Evolutionary conservation across 2,797 vertebrate genomes (phyloP), one percentile per base, ranked within the genome.

Genomic region (Hephaestus fuliginosus): DNA sequence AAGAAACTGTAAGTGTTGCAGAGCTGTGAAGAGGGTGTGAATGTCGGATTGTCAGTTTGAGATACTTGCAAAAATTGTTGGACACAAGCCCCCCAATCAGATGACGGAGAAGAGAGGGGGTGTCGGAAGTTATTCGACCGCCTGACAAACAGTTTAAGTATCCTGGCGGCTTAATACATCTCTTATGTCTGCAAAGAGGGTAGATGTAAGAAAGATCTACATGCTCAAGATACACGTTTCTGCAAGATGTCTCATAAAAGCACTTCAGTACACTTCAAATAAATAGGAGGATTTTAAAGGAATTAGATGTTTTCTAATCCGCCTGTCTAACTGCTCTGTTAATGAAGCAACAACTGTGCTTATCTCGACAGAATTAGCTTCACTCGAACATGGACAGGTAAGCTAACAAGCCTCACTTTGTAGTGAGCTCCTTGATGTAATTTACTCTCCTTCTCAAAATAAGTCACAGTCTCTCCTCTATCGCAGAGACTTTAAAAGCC

Each of bases 401-500:
- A 36, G 46, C 44, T 14, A 76, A 80, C 53, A 65, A 33, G 75
- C 28, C 51, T 82, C 48, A 22, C 66, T 89, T 64, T 78, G 70
- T 58, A 76, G 51, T 22, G 60, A 85, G 80, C 62, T 70, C 55
- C 60, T 87, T 66, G 70, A 66, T 76, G 76, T 67, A 83, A 88
- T 85, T 87, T 81, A 66, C 74, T 87, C 64, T 68, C 48, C 46
- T 70, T 69, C 80, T 81, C 82, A 85, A 86, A 89, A 85, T 65
- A 85, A 88, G 78, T 89, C 75, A 56, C 70, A 69, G 73, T 61
- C 79, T 84, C 51, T 82, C 28, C 43, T 88, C 76, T 80, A 18
- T 82, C 78, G 62, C 76, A 51, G 77, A 63, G 72, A 70, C 80
- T 85, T 89, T 91, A 89, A 91, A 91, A 91, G 82, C 79, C 67